Percentiles rank a stretch among this genome's conserved stretches.
Evolutionary conservation across 2,888 invertebrate genomes (phyloP).

Genomic region (Antheraea assamensis): DNA sequence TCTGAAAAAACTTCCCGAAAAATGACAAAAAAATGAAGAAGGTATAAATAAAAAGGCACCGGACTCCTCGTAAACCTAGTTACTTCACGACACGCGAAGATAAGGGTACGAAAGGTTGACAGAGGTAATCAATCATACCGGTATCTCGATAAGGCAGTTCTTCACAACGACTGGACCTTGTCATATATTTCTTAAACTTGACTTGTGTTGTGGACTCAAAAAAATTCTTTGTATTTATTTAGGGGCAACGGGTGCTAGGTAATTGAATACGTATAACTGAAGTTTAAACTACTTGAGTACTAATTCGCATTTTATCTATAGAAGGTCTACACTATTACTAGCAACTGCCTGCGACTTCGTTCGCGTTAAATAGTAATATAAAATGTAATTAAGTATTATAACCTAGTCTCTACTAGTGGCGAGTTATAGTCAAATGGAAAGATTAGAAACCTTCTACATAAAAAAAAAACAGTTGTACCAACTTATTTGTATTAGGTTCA

Average conservation of each 20-base stretch:
- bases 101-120: constrained; percentile 14
- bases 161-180: background rate
- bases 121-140: constrained; percentile 6
- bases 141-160: constrained; percentile 10
- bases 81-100: constrained; percentile 10
- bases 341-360: too few relatives aligned
- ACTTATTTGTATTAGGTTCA: too few relatives aligned
- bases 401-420: too few relatives aligned
- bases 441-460: too few relatives aligned
- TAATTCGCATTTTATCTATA: too few relatives aligned
- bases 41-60: background rate
- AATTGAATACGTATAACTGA: background rate
- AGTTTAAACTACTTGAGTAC: too few relatives aligned
- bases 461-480: too few relatives aligned
- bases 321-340: too few relatives aligned
- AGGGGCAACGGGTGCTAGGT: background rate
- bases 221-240: background rate
- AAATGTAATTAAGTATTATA: too few relatives aligned
- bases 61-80: background rate
- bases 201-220: background rate
- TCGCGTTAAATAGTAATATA: too few relatives aligned
- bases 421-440: too few relatives aligned
- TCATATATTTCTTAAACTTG: constrained; percentile 10
- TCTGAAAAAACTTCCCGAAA: background rate
- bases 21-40: constrained; percentile 6